Evolutionary conservation across 2,888 invertebrate species (phyloP), one percentile per base, ranked within the genome.

Genomic region (Chaetoderma sp.): DNA sequence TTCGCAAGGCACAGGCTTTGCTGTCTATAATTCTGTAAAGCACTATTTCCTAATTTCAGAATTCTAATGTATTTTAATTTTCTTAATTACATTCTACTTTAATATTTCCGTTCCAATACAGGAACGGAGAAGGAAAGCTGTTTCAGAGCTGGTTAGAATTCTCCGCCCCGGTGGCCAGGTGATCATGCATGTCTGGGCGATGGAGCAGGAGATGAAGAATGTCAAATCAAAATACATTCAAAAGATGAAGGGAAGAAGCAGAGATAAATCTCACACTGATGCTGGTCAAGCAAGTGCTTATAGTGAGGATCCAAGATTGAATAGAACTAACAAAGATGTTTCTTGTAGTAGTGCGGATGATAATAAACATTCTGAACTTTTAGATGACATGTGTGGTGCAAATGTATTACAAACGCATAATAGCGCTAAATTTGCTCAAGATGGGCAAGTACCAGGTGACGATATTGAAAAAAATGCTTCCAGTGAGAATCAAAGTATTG

Each of bases 121-220:
- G 90, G 90, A 91, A 57, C 89, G 98, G 74, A 90, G 98, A 77
- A 77, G 90, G 27, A 88, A 90, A 79, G 94, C 96, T 0, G 81
- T 98, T 16, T 81, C 86, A 23, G 95, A 96, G 84, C 92, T 97
- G 78, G 87, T 94, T 0, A 89, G 95, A 16, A 78, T 89, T n/a
- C 88, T 98, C 5, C 88, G 89, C n/a, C 83, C 88, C 0, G 91
- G 90, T 0, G 98, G 98, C 0, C 88, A 88, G 70, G 93, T 93
- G 1, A 88, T 98, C 4, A 91, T 99, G 65, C 97, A 98, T 73
- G 98, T 98, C 0, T 99, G 99, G 99, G 96, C 98, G 0, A 77
- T 83, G 77, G 96, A 97, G 86, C 98, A 98, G 83, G 92, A 94
- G 68, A 93, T 70, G 23, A 66, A 82, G 47, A 78, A 80, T 33